These are phyloP conservation scores for Drosophila meridiana DNA, from an alignment of 2,888 invertebrate genomes.

Conservation along the genomic window DNA sequence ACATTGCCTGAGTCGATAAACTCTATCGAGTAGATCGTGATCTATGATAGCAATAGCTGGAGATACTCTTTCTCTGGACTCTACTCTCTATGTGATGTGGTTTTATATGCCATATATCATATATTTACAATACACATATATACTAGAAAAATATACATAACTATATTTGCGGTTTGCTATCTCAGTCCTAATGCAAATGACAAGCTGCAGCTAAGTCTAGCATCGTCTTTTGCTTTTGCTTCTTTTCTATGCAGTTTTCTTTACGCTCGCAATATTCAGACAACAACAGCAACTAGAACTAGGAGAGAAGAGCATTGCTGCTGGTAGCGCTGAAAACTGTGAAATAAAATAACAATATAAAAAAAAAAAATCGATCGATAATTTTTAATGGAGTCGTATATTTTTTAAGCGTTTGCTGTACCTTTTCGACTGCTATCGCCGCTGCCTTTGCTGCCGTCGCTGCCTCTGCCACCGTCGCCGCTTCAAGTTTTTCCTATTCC, in stretches of 20 bases:
- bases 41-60: not conserved
- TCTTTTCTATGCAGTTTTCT: slow-evolving; percentile 17
- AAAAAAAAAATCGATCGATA: slow-evolving; percentile 71
- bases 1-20: not conserved
- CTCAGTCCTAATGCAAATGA: not conserved
- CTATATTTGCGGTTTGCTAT: not conserved
- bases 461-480: slow-evolving; percentile 23
- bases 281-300: slow-evolving; percentile 12
- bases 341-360: slow-evolving; percentile 30
- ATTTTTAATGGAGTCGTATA: slow-evolving; percentile 81
- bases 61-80: not conserved
- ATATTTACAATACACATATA: too few relatives aligned
- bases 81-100: not conserved
- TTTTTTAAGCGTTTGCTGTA: slow-evolving; percentile 69
- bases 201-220: slow-evolving; percentile 1
- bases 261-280: slow-evolving; percentile 21
- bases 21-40: not conserved
- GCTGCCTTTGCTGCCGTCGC: not conserved
- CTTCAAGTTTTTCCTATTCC: slow-evolving; percentile 32
- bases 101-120: not conserved
- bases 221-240: slow-evolving; percentile 4
- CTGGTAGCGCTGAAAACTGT: slow-evolving; percentile 5
- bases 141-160: not conserved
- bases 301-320: not conserved
- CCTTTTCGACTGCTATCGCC: slow-evolving; percentile 58